Conservation (phyloP, 1,140 invertebrate species). For the Sinonovacula constricta region DNA sequence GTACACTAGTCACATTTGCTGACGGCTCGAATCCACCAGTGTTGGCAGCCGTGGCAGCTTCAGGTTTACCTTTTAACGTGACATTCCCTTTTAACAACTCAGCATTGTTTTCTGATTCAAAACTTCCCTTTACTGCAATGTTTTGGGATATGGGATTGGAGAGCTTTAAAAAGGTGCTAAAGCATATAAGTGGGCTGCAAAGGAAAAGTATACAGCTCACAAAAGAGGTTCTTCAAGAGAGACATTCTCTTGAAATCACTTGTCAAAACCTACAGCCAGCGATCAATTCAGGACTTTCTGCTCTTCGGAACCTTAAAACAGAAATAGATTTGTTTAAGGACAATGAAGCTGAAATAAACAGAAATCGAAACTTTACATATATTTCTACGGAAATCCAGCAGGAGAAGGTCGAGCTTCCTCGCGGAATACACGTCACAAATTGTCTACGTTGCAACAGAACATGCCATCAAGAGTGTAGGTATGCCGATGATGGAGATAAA, state of each 20-base stretch:
- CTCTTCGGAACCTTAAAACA: not conserved
- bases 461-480: not conserved
- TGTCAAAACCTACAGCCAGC: not conserved
- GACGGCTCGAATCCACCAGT: no score
- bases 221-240: no score
- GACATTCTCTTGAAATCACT: not conserved
- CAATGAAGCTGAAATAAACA: not conserved
- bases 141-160: conserved; percentile 11
- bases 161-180: not conserved
- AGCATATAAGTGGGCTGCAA: not conserved
- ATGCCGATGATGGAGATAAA: not conserved
- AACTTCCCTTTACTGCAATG: not conserved
- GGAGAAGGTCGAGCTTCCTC: not conserved
- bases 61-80: not conserved
- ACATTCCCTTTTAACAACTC: conserved; percentile 8
- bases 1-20: conserved; percentile 6
- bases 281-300: not conserved
- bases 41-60: not conserved
- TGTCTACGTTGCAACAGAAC: conserved; percentile 1
- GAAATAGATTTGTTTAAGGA: not conserved
- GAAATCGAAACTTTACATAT: not conserved
- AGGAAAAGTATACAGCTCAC: no score
- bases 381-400: not conserved
- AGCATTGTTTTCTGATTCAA: not conserved
- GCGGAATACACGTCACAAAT: conserved; percentile 3